Base-by-base conservation (phyloP, 1,140 invertebrate species). In the Trichonephila inaurata region DNA sequence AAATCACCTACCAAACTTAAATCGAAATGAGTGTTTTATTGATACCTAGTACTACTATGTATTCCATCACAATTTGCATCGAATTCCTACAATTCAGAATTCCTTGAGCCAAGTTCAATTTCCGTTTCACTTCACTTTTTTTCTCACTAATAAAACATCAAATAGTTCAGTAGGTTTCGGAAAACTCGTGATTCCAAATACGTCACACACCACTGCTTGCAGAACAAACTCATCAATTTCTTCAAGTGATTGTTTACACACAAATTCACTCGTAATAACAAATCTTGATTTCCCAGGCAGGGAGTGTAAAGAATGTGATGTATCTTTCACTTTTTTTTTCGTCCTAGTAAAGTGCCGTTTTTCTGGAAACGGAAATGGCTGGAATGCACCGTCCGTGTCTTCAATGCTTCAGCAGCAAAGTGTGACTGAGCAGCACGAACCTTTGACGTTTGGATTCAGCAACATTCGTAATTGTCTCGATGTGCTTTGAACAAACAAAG, bases 341-440 rank as follows among this genome's bases (percentile, higher is more conserved):
- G 69, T n/a, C 66, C 66, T 12, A 64, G 21, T 18, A 18, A 21
- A 19, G 62, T 19, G 62, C 16, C 62, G 21, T 19, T 18, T 77
- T 77, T 77, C 72, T 18, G 6, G 72, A 77, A 77, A 40, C 40
- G 51, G 51, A 51, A 51, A 51, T 12, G 51, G 51, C 10, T 51
- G 82, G 24, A 51, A 83, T 58, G n/a, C 44, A n/a, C 6, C 16
- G 8, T 44, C 12, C 82, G 51, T 58, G 40, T 19, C 18, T 21
- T 51, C 44, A 72, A 58, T 77, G 88, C 40, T 77, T 69, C 88
- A 89, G 62, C 88, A 44, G 16, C 44, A 51, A 89, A 51, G 44
- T 77, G 88, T 77, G 64, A 62, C 62, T 28, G 86, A 89, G 28
- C 21, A 21, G 33, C 62, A 89, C n/a, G 40, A 89, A 89, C 66